Base-by-base conservation (phyloP, 2,888 invertebrate species). In the Unio delphinus region DNA sequence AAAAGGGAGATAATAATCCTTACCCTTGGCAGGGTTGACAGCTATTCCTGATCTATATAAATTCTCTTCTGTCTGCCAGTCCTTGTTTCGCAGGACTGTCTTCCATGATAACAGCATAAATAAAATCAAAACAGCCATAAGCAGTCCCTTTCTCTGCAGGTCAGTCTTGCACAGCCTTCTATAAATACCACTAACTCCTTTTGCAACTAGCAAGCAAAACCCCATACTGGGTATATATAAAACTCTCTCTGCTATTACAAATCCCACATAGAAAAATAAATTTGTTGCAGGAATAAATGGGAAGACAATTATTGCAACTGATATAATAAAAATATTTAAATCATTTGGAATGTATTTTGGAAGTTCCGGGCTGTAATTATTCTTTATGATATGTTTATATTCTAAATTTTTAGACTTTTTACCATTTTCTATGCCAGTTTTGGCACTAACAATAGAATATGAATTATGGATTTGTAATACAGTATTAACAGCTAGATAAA, bases 21-120 rank as follows among this genome's bases (percentile, higher is more conserved):
- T 90, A 97, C 98, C 97, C 95, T 98, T 99, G n/a, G 98, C 96
- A 67, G 98, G 98, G 91, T 98, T 99, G 87, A 98, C 94, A 83
- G 93, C 92, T 80, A 98, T 92, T 34, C 98, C 98, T 79, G 98
- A 95, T 85, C 94, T 92, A 90, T 97, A 99, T 63, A 99, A 92
- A 82, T 94, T 94, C 90, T 98, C 98, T 91, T 98, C 98, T 85
- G 95, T 94, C 82, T 92, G 92, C 98, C 98, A 98, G 90, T 97
- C 98, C 69, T 92, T 91, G 90, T 98, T 98, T 83, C 98, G 92
- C 69, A 93, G 90, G 79, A 96, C 91, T 6, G 98, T 98, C 83
- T 94, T 93, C 34, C 93, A 81, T 61, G 88, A 85, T 72, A 89
- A 87, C 56, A 86, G 76, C 60, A 87, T 66, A 54, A 91, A 71